Percentiles rank a stretch among this genome's conserved stretches.
Conservation (phyloP, 1,140 invertebrate species). For the Apocrypta bakeri region DNA sequence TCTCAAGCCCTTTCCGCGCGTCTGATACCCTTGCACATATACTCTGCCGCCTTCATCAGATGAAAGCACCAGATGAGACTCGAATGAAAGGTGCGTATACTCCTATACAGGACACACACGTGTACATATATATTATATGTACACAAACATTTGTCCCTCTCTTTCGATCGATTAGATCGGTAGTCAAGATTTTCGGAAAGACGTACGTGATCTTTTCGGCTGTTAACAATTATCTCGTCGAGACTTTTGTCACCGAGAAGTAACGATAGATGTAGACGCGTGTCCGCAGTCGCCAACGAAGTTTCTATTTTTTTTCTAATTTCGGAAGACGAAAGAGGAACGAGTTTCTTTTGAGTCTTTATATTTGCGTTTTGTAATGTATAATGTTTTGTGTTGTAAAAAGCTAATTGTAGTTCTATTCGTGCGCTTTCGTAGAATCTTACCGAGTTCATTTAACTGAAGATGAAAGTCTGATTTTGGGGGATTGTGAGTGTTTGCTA, state of each 20-base stretch:
- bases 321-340: neutral
- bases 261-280: neutral
- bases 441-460: neutral
- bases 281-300: neutral
- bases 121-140: no score
- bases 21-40: neutral
- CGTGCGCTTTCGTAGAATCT: neutral
- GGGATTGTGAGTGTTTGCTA: neutral
- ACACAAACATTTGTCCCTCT: neutral
- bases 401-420: neutral
- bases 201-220: neutral
- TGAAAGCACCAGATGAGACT: neutral
- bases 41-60: neutral
- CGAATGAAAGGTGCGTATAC: neutral
- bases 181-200: neutral
- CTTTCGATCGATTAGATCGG: slow-evolving; percentile 17
- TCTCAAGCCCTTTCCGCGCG: neutral
- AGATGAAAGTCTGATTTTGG: slow-evolving; percentile 8
- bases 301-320: neutral
- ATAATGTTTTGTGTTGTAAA: neutral
- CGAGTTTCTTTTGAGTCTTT: neutral
- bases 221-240: neutral
- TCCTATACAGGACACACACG: no score
- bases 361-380: neutral
- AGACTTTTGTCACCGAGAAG: neutral